A percentile compares a stretch with the other conserved stretches of the same genome.
phyloP scores from a whole-genome alignment of 2,113 vertebrate species.

The Ptilonorhynchus violaceus region DNA sequence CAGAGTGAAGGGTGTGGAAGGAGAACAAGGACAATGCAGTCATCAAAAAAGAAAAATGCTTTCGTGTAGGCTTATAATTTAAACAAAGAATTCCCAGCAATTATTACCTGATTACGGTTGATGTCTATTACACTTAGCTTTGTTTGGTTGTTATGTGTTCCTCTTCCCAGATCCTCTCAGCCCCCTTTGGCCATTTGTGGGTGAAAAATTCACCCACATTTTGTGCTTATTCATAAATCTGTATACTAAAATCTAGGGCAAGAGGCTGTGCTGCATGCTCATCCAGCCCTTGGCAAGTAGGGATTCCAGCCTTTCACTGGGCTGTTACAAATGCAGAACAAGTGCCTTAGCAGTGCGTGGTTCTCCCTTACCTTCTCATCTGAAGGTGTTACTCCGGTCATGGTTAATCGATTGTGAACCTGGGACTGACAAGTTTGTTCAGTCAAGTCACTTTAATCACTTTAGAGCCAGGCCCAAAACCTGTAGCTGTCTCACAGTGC shows the following conservation, averaged over 20 bases:
- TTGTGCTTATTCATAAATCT: background rate
- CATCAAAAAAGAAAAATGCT: background rate
- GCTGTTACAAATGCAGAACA: background rate
- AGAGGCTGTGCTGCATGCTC: background rate
- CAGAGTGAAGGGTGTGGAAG: background rate
- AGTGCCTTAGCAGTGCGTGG: background rate
- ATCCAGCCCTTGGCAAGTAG: background rate
- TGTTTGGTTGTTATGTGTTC: background rate
- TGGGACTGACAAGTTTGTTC: background rate
- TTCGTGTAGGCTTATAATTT: background rate
- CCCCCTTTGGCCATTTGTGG: background rate
- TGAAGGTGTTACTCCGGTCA: background rate
- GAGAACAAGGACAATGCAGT: background rate
- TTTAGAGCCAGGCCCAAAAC: background rate
- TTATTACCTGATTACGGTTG: background rate
- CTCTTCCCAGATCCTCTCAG: background rate
- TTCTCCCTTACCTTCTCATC: background rate
- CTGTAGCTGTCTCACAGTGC: background rate
- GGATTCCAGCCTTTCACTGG: background rate
- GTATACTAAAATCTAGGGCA: background rate
- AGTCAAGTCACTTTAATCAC: background rate
- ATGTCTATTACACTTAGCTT: background rate
- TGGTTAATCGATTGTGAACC: background rate
- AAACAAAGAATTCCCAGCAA: background rate
- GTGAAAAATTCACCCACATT: background rate